Percentiles rank a stretch among this genome's conserved stretches.
These are phyloP conservation scores for Pogonognathellus flavescens DNA, from an alignment of 1,140 invertebrate genomes.

Conservation along the genomic window DNA sequence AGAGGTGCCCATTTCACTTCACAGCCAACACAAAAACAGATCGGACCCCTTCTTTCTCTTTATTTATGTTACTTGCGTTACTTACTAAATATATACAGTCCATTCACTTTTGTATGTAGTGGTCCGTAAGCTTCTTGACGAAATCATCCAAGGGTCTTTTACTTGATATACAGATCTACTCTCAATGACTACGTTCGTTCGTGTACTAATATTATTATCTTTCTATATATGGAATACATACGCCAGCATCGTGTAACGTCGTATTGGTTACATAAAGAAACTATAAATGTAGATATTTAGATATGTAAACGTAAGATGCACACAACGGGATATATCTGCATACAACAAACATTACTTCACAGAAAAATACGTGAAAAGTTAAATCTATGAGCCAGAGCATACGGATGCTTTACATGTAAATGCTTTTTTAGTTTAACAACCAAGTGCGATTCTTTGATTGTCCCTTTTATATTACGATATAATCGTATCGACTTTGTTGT, in stretches of 20 bases:
- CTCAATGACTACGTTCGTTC: not conserved
- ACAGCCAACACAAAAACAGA: constrained; percentile 30
- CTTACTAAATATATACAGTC: constrained; percentile 16
- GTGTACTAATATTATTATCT: constrained; percentile 27
- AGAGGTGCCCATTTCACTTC: not conserved
- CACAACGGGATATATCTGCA: not conserved
- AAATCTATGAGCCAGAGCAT: constrained; percentile 34
- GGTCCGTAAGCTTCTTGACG: constrained; percentile 18
- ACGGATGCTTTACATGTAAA: constrained; percentile 29
- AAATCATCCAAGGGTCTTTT: not conserved
- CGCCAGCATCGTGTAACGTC: not conserved
- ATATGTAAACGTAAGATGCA: too few relatives aligned
- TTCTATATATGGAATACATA: not conserved
- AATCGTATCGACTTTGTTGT: not conserved
- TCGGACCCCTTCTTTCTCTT: constrained; percentile 34
- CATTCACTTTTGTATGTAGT: constrained; percentile 44
- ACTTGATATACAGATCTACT: not conserved
- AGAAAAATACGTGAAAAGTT: constrained; percentile 26
- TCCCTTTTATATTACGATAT: not conserved
- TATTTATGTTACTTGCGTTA: constrained; percentile 34
- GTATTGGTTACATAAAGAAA: too few relatives aligned
- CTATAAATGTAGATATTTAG: too few relatives aligned
- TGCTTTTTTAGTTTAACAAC: constrained; percentile 10
- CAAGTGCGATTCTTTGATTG: constrained; percentile 37
- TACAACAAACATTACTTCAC: constrained; percentile 35